A percentile compares a stretch with the other conserved stretches of the same genome.
These are phyloP conservation scores for Dasysyrphus albostriatus DNA, from an alignment of 2,888 invertebrate species.

Conservation along the genomic window DNA sequence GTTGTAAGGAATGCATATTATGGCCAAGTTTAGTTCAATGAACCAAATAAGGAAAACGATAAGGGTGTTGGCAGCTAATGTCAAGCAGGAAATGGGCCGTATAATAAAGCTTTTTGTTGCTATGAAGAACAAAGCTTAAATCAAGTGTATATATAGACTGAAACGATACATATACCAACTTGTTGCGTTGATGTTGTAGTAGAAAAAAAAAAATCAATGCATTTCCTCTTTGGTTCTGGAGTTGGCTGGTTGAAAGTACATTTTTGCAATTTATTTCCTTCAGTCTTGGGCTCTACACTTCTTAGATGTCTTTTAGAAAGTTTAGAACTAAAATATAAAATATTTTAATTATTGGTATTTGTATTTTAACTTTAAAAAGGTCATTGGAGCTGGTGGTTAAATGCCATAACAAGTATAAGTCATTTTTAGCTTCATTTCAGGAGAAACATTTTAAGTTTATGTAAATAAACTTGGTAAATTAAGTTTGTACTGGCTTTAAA, in stretches of 20 bases:
- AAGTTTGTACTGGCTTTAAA: too few relatives aligned
- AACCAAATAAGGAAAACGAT: conserved; percentile 43
- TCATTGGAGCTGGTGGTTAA: too few relatives aligned
- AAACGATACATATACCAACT: conserved; percentile 16
- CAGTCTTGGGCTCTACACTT: conserved; percentile 7
- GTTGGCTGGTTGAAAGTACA: conserved; percentile 23
- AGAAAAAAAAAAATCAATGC: conserved; percentile 42
- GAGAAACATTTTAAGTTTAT: too few relatives aligned
- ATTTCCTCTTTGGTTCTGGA: conserved; percentile 25
- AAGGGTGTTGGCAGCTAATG: conserved; percentile 61
- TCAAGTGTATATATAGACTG: neutral
- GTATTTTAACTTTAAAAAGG: too few relatives aligned
- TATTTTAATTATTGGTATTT: too few relatives aligned
- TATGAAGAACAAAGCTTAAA: conserved; percentile 45
- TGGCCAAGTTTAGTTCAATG: conserved; percentile 62
- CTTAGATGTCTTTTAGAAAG: neutral
- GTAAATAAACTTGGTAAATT: too few relatives aligned
- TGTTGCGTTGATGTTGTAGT: conserved; percentile 38
- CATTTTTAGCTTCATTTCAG: too few relatives aligned
- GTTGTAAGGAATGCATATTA: neutral
- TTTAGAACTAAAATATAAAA: too few relatives aligned
- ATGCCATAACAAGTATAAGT: too few relatives aligned
- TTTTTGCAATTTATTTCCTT: conserved; percentile 56
- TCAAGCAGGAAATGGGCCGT: conserved; percentile 53
- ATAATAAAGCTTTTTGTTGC: conserved; percentile 54